Conservation (phyloP, 2,888 invertebrate genomes). For the Coenonympha glycerion region DNA sequence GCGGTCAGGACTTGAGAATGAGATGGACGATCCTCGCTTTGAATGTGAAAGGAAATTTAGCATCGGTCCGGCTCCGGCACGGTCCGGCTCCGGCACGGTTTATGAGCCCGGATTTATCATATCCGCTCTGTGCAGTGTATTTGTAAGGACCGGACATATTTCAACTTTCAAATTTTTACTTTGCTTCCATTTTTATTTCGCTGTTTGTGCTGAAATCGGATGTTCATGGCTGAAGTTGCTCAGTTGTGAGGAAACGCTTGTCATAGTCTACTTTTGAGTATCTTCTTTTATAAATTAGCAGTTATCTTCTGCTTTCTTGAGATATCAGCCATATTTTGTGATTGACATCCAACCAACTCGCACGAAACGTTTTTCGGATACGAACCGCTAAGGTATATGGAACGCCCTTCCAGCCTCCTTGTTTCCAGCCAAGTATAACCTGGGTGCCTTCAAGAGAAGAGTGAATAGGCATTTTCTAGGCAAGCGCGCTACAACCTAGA, state of each 20-base stretch:
- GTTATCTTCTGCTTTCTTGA: too few relatives aligned
- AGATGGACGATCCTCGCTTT: not conserved
- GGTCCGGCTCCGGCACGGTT: conserved; percentile 1
- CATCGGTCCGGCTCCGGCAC: not conserved
- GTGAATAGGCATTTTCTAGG: too few relatives aligned
- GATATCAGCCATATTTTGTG: too few relatives aligned
- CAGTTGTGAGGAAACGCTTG: not conserved
- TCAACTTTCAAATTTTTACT: not conserved
- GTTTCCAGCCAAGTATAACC: too few relatives aligned
- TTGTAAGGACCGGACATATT: conserved; percentile 1
- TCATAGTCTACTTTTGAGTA: too few relatives aligned
- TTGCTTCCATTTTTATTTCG: not conserved
- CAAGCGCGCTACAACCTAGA: too few relatives aligned
- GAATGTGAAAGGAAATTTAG: conserved; percentile 9
- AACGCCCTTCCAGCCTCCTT: too few relatives aligned
- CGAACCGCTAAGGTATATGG: too few relatives aligned
- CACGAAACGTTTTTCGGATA: too few relatives aligned
- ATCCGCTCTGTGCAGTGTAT: conserved; percentile 7
- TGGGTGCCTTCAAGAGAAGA: too few relatives aligned
- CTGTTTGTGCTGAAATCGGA: conserved; percentile 3
- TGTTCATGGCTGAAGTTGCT: not conserved
- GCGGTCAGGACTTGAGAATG: not conserved
- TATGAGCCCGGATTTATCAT: conserved; percentile 12
- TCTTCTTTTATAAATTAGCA: too few relatives aligned
- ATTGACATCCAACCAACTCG: too few relatives aligned